Evolutionary conservation across 2,888 invertebrate species (phyloP).

Genomic region (Eupelmus urozonus): DNA sequence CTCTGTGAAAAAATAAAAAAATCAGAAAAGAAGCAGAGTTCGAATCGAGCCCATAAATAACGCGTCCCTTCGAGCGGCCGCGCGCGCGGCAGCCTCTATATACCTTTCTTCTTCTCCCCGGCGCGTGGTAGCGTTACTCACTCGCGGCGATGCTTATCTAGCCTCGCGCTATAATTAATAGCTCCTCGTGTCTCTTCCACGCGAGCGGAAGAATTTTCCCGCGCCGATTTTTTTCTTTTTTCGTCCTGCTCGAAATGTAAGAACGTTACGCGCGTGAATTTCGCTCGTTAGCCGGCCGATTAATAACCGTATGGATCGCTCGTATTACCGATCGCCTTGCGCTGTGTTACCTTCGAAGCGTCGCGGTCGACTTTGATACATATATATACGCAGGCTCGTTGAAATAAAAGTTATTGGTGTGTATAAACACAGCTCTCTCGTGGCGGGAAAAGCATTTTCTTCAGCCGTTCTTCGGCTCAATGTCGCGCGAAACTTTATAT

Average conservation of each 20-base stretch:
- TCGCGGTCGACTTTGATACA: neutral
- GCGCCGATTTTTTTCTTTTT: neutral
- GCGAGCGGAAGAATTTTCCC: neutral
- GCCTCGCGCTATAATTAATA: constrained; percentile 38
- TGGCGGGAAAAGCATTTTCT: too few species aligned
- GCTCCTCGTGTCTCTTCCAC: neutral
- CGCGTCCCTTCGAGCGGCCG: neutral
- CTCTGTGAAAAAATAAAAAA: too few species aligned
- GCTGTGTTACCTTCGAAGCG: neutral
- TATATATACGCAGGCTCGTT: neutral
- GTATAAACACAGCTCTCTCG: too few species aligned
- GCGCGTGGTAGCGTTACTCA: neutral
- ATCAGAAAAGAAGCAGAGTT: neutral
- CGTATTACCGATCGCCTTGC: neutral
- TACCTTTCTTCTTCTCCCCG: neutral
- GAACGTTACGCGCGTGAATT: neutral
- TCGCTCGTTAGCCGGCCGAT: neutral
- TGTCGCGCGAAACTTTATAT: too few species aligned
- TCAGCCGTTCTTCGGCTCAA: too few species aligned
- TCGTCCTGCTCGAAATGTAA: too few species aligned
- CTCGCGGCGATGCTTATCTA: constrained; percentile 12
- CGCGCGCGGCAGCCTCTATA: neutral
- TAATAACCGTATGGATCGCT: constrained; percentile 1
- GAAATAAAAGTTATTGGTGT: too few species aligned
- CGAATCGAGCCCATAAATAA: constrained; percentile 26